phyloP scores from a whole-genome alignment of 2,113 vertebrate genomes.

The Nothobranchius furzeri region DNA sequence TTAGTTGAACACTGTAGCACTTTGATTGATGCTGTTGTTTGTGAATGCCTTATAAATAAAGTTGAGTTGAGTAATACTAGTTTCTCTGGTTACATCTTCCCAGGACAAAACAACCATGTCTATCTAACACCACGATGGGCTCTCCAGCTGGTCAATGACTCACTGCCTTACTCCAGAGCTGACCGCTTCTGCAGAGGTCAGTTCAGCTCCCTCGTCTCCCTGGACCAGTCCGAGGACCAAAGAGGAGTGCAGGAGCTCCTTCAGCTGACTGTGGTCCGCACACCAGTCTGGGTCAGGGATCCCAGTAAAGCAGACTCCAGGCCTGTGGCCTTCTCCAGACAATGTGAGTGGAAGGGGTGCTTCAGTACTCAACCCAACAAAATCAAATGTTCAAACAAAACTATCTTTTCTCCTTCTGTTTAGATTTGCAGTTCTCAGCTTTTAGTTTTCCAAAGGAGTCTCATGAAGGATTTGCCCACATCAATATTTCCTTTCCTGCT shows the following conservation, averaged over 20 bases:
- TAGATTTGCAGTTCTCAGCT: conserved; percentile 60
- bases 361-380: background rate
- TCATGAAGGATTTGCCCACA: conserved; percentile 76
- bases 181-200: conserved; percentile 78
- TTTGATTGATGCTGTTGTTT: too few species aligned
- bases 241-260: conserved; percentile 56
- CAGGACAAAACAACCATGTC: conserved; percentile 57
- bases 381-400: background rate
- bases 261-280: conserved; percentile 49
- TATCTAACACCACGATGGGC: conserved; percentile 65
- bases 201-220: conserved; percentile 78
- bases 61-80: too few species aligned
- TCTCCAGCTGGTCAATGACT: conserved; percentile 78
- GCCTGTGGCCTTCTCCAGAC: conserved; percentile 40
- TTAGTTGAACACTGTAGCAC: too few species aligned
- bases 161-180: conserved; percentile 80
- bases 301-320: conserved; percentile 9
- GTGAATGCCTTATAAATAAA: too few species aligned
- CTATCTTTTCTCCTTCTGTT: background rate
- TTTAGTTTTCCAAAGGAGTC: conserved; percentile 82
- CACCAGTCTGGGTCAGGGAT: conserved; percentile 79
- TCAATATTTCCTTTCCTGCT: conserved; percentile 76
- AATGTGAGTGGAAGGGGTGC: conserved; percentile 62
- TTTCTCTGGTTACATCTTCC: background rate
- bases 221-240: conserved; percentile 26